These are phyloP conservation scores for Acrocyrtus sp. DNA, from an alignment of 2,888 invertebrate genomes.

Conservation along the genomic window DNA sequence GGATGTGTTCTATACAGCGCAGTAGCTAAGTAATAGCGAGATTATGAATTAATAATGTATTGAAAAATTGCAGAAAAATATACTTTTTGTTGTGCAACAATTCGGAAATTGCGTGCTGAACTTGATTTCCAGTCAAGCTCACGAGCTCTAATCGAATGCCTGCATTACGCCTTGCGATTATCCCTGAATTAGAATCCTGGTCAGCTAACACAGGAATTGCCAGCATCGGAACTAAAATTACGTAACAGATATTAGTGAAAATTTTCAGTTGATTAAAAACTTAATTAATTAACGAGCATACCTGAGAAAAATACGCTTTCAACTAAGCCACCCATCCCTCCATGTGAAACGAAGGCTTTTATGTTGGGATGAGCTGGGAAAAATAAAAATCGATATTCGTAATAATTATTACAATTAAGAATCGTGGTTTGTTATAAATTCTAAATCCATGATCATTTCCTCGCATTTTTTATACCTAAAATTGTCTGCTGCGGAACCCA, in stretches of 20 bases:
- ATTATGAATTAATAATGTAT: not conserved
- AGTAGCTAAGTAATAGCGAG: no score
- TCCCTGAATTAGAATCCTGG: not conserved
- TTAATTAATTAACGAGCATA: no score
- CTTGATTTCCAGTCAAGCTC: not conserved
- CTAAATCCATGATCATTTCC: no score
- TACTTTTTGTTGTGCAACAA: conserved; percentile 31
- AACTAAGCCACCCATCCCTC: not conserved
- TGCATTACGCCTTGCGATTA: not conserved
- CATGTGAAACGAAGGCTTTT: conserved; percentile 11
- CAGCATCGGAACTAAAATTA: conserved; percentile 8
- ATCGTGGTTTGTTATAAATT: no score
- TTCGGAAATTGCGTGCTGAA: conserved; percentile 2
- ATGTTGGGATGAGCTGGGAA: not conserved
- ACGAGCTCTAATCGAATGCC: conserved; percentile 1
- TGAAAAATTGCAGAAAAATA: no score
- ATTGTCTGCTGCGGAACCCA: conserved; percentile 48
- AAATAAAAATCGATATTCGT: not conserved
- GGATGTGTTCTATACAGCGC: no score
- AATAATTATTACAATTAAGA: no score
- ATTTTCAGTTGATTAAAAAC: not conserved
- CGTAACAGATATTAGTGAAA: no score
- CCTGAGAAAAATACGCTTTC: conserved; percentile 4
- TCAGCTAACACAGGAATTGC: conserved; percentile 1
- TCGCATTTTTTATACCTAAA: conserved; percentile 29